Evolutionary conservation across 2,888 invertebrate species (phyloP), one percentile per base, ranked within the genome.

Genomic region (Altica lythri): DNA sequence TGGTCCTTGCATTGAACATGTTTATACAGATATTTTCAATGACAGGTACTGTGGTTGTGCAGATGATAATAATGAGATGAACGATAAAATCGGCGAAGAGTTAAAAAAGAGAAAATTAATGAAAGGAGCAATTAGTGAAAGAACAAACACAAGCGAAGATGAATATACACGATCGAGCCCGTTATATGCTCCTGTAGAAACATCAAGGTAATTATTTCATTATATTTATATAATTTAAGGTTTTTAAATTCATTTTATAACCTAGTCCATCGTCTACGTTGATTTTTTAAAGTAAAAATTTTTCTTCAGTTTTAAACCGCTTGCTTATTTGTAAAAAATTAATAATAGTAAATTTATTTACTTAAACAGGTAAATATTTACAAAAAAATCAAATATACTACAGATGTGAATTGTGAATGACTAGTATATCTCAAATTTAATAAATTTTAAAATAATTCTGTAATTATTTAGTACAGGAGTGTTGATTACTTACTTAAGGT

Each of bases 21-120:
- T 69, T 19, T 69, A 68, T 51, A 68, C 69, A 9, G 66, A 65
- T 40, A 61, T 70, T 13, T 63, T 68, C 27, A 61, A 65, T 32
- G 53, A 38, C 10, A 48, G 66, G 22, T 71, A 65, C 43, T 68
- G 67, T 34, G 65, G 60, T 10, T 60, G 53, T 32, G 22, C 59
- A 1, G 71, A 69, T 4, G 69, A 70, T 12, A 67, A 58, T 43
- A 48, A 49, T 3, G 66, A 68, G 13, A 57, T 55, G 1, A 67
- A 65, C 55, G 55, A 62, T 2, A 45, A 47, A 13, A 60, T 68
- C 3, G 61, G 25, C 0, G 63, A 63, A 13, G 63, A 61, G 49
- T 50, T 68, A 46, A 54, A 60, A 17, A 55, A 57, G 27, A 14
- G 8, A 1, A 60, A 34, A n/a, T 48, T 22, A 8, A 10, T 9